Evolutionary conservation across 1,140 invertebrate genomes (phyloP), one percentile per base, ranked within the genome.

Genomic region (Drosophila rufa): DNA sequence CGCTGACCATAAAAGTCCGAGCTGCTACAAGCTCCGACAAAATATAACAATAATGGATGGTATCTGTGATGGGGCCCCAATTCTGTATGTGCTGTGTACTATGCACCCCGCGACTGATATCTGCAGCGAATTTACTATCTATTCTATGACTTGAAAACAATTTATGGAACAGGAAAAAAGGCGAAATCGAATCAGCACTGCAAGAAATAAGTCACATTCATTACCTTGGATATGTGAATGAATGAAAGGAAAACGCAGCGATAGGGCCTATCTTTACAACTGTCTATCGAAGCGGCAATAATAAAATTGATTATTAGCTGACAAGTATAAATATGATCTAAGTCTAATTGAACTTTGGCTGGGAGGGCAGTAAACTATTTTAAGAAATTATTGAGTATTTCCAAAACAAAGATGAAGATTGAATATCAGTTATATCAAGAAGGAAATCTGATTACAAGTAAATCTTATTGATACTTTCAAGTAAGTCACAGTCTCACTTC

Each of bases 81-180:
- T 66, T 59, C 42, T 60, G 42, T 55, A 56, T 42, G 42, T 43
- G 36, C 42, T 56, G 65, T 83, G 82, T 84, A 84, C 81, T 84
- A 77, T 87, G 82, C 75, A 87, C 83, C 78, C 50, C 36, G n/a
- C 56, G 57, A 36, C 42, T 74, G 77, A 64, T 80, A 80, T 79
- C 77, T 80, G 61, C 27, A 56, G 51, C 50, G 36, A 50, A 76
- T 50, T 70, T 81, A 84, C 81, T 89, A 89, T 89, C 84, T 87
- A 83, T 87, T 89, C 67, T 85, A 68, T 70, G 64, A 67, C 66
- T 79, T 59, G 60, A 77, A 86, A 79, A 79, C 64, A 82, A 89
- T 76, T 66, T 66, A 53, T 55, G 33, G 65, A 30, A 53, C 45
- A 38, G 27, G 47, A 36, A 58, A 50, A 50, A 17, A 46, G 15